These are phyloP conservation scores for Halictus quadricinctus DNA, from an alignment of 2,888 invertebrate genomes.

Conservation along the genomic window DNA sequence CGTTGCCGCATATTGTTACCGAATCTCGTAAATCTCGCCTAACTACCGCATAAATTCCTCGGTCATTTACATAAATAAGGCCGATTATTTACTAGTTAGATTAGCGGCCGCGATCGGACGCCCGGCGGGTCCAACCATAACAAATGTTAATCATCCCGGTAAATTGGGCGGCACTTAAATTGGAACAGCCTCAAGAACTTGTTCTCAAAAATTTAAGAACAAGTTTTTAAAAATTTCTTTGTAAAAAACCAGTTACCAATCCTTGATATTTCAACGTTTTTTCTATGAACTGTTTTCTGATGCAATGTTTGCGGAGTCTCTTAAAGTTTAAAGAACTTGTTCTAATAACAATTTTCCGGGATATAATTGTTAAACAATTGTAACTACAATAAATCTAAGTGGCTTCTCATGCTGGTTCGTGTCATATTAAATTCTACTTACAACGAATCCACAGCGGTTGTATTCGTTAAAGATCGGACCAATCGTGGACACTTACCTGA, in stretches of 20 bases:
- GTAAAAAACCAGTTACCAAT: not conserved
- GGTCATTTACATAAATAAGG: conserved; percentile 49
- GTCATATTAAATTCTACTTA: not conserved
- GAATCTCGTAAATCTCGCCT: conserved; percentile 62
- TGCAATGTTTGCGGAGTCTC: no score
- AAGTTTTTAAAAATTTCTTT: not conserved
- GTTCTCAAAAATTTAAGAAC: not conserved
- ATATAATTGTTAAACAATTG: not conserved
- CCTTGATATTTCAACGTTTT: no score
- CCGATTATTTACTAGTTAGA: conserved; percentile 63
- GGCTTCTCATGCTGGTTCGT: not conserved
- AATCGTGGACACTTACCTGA: conserved; percentile 22
- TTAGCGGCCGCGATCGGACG: conserved; percentile 51
- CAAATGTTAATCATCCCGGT: conserved; percentile 56
- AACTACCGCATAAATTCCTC: conserved; percentile 62
- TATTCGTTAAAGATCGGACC: not conserved
- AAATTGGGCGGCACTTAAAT: conserved; percentile 38
- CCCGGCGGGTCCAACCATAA: conserved; percentile 49
- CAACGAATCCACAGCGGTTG: not conserved
- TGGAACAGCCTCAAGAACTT: not conserved
- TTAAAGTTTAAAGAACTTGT: not conserved
- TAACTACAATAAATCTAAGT: not conserved
- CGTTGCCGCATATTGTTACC: conserved; percentile 60
- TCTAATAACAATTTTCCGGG: not conserved
- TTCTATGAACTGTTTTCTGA: no score